Conservation (phyloP, 2,888 invertebrate genomes). For the Tetragnatha montana region DNA sequence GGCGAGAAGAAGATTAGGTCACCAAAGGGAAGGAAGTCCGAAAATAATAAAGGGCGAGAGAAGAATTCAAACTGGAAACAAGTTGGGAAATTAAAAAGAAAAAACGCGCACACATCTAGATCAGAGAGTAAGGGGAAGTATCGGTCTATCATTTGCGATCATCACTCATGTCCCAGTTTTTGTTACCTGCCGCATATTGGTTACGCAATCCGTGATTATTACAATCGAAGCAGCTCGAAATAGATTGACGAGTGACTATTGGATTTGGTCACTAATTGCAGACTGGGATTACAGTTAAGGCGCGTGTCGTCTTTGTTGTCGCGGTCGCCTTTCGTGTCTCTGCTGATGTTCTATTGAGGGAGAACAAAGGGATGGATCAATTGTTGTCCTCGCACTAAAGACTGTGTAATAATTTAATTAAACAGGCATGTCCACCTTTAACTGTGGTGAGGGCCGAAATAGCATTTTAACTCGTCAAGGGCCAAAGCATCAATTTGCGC, state of each 20-base stretch:
- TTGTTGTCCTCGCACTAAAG: no score
- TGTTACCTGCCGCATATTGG: constrained; percentile 20
- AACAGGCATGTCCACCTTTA: no score
- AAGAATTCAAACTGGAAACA: constrained; percentile 36
- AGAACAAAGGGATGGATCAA: no score
- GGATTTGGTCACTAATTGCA: no score
- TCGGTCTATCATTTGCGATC: constrained; percentile 39
- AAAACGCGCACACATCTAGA: constrained; percentile 34
- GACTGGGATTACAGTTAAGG: no score
- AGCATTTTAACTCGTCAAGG: no score
- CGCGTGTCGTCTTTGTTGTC: no score
- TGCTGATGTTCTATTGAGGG: no score
- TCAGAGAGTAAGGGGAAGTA: constrained; percentile 51
- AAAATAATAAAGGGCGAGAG: constrained; percentile 53
- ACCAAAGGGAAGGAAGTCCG: constrained; percentile 55
- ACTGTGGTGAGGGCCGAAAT: no score
- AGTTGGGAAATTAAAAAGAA: constrained; percentile 18
- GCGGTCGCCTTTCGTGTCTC: no score
- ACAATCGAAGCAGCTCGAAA: constrained; percentile 20
- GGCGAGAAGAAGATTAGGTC: constrained; percentile 22
- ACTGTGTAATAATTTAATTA: no score
- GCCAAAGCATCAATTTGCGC: no score
- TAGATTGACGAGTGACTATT: background rate
- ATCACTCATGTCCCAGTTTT: constrained; percentile 47
- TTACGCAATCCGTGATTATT: constrained; percentile 20